Base-by-base conservation (phyloP, 2,888 invertebrate genomes). In the Drosophila lutescens region DNA sequence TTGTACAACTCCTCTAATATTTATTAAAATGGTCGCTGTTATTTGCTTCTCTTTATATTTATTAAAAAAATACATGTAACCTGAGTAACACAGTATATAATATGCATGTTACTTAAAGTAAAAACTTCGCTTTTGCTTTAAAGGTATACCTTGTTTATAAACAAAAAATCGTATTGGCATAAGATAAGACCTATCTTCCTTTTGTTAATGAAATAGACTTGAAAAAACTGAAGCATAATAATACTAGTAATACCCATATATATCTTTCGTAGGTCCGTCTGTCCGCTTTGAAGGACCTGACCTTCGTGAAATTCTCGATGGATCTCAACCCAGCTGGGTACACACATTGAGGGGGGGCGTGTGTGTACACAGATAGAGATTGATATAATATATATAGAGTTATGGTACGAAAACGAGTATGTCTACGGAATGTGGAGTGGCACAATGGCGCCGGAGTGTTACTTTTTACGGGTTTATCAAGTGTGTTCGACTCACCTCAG, bases 401-500 rank as follows among this genome's bases (percentile, higher is more conserved):
- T 50, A 63, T 59, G 62, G 17, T 43, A 59, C 49, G 67, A 67
- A 68, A 67, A 69, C 51, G 68, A 66, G 61, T 67, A 63, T 50
- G 62, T 62, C 58, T 49, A 62, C 62, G 23, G 47, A 62, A 46
- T 53, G 53, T 66, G 63, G 47, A 63, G 63, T 26, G 53, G 62
- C 51, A 38, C 44, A 10, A 10, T 30, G 44, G 50, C 58, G 40
- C 58, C 51, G 20, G 40, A 59, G 58, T 63, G 62, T 63, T 63
- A 43, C 43, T 49, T 40, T 32, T 65, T 53, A 62, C 40, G 38
- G 51, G 26, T 5, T 3, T 38, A 65, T 53, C 34, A 53, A 70
- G 55, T 47, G 38, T 56, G 38, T 61, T 69, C 23, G 51, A 71
- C 70, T 71, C 70, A 71, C 70, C 70, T 71, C 51, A 46, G 55